phyloP scores from a whole-genome alignment of 1,140 invertebrate species.

The Calosoma granatense region DNA sequence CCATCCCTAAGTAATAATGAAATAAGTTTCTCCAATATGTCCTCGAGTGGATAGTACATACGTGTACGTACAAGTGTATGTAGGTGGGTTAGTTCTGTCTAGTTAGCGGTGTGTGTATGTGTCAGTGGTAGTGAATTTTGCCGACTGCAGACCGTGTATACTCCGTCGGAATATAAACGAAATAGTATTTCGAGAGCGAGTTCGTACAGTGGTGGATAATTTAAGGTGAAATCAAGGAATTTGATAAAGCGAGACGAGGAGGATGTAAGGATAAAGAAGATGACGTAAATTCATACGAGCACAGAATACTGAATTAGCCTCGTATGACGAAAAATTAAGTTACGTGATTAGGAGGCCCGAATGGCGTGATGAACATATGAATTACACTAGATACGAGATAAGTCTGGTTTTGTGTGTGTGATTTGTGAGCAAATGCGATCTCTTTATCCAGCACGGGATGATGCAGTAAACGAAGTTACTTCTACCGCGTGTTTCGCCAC shows the following conservation, averaged over 20 bases:
- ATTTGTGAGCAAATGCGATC: neutral
- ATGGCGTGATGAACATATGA: conserved; percentile 6
- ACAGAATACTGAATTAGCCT: neutral
- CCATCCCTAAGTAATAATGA: too few species aligned
- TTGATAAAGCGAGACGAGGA: neutral
- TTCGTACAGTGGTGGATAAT: neutral
- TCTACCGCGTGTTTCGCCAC: neutral
- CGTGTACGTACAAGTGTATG: too few species aligned
- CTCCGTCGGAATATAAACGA: neutral
- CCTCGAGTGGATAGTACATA: too few species aligned
- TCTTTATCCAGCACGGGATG: neutral
- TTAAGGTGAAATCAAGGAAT: conserved; percentile 9
- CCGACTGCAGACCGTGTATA: too few species aligned
- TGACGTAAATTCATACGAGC: neutral
- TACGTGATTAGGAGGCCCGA: neutral
- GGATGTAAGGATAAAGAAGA: neutral
- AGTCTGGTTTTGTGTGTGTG: neutral
- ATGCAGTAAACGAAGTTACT: neutral
- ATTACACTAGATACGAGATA: conserved; percentile 1
- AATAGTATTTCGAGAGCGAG: too few species aligned
- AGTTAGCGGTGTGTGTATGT: too few species aligned
- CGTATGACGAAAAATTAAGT: conserved; percentile 3
- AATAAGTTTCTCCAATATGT: too few species aligned
- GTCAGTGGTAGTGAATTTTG: neutral
- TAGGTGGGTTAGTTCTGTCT: too few species aligned